Conservation (phyloP, 1,140 invertebrate species). For the Sycophaga agraensis region DNA sequence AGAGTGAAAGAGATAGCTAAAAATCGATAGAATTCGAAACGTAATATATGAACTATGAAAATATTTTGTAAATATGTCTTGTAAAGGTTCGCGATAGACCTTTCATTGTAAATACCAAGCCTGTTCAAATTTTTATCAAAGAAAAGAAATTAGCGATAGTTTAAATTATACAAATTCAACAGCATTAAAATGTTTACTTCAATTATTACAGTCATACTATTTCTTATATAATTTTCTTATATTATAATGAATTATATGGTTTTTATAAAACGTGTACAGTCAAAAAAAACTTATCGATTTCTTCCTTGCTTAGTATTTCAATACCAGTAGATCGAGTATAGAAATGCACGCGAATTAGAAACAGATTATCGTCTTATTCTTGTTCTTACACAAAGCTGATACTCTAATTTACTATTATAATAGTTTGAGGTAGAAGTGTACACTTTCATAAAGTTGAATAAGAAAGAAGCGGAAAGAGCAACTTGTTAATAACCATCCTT, state of each 20-base stretch:
- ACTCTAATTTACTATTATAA: constrained; percentile 52
- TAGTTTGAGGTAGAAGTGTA: constrained; percentile 33
- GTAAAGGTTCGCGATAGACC: constrained; percentile 48
- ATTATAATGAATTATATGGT: constrained; percentile 20
- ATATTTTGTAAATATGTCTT: constrained; percentile 60
- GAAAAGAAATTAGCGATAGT: constrained; percentile 38
- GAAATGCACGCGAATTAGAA: not conserved
- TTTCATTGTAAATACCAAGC: constrained; percentile 49
- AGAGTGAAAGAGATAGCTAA: not conserved
- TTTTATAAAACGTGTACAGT: constrained; percentile 37
- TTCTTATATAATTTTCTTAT: constrained; percentile 34
- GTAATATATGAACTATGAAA: constrained; percentile 56
- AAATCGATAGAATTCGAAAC: constrained; percentile 48
- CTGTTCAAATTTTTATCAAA: constrained; percentile 53
- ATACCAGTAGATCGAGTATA: not conserved
- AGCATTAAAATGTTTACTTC: constrained; percentile 42
- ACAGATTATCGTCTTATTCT: constrained; percentile 30
- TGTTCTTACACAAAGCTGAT: constrained; percentile 45
- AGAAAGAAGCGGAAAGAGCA: not conserved
- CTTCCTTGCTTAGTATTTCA: constrained; percentile 36
- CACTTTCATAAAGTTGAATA: not conserved
- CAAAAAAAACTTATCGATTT: constrained; percentile 37
- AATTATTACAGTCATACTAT: constrained; percentile 42
- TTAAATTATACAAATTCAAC: constrained; percentile 44
- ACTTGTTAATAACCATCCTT: not conserved